Base-by-base conservation (phyloP, 2,113 vertebrate species). In the Pheucticus melanocephalus region DNA sequence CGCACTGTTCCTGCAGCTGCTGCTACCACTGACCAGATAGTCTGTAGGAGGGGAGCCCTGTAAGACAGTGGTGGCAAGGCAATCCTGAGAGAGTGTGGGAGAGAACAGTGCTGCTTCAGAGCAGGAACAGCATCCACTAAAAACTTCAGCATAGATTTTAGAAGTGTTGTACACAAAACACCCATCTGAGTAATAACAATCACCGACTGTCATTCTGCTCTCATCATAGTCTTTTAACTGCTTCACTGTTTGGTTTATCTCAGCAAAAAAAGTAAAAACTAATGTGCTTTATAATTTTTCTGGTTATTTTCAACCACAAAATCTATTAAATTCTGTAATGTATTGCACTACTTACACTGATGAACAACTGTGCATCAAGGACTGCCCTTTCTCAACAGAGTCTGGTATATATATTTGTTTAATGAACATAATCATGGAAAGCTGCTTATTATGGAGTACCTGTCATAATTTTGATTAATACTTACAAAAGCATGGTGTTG, bases 1-100 rank as follows among this genome's bases (percentile, higher is more conserved):
- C 48, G 2, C 18, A 25, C 79, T 95, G 92, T 91, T 97, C 88
- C 86, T 48, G 91, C 95, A 96, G 90, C 91, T 97, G 95, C 90
- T 96, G 94, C 70, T 83, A 44, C 71, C 75, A 64, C 93, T 94
- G 95, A 97, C 94, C 85, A 94, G 87, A 95, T 82, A 70, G 54
- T 71, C 80, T 17, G 78, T 31, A 61, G 65, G 72, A 92, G 65
- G 48, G 81, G 73, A 90, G 37, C 66, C 39, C 54, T 72, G 83
- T 31, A 61, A 75, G 77, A 39, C 30, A 81, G 42, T 42, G 61
- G 35, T 27, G 57, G 70, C 72, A 80, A 76, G 51, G 27, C 63
- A 84, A 5, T 75, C 60, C 73, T 82, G 60, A 83, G 39, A 89
- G 39, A 86, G n/a, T 63, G 39, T 16, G 48, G 71, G 77, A 92